phyloP scores from a whole-genome alignment of 1,140 invertebrate genomes.

The Drosophila pachea region DNA sequence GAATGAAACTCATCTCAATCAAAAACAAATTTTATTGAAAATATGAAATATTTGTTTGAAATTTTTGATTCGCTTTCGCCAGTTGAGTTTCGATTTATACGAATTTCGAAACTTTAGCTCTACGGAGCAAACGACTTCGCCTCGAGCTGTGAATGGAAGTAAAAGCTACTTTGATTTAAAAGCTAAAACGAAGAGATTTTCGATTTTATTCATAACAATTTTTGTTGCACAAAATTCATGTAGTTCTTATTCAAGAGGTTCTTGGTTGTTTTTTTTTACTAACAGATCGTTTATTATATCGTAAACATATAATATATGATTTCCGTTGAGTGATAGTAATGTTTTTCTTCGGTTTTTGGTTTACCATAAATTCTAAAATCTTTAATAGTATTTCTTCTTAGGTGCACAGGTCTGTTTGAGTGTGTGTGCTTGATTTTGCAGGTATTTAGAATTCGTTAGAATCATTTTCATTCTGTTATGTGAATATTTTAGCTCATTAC shows the following conservation, averaged over 20 bases:
- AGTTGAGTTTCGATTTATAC: not conserved
- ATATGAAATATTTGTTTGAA: not conserved
- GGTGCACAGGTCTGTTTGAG: not conserved
- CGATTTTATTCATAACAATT: conserved; percentile 47
- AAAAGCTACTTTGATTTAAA: conserved; percentile 30
- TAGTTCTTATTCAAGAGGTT: conserved; percentile 31
- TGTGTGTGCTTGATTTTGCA: conserved; percentile 31
- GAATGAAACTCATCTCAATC: conserved; percentile 2
- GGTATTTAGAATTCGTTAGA: conserved; percentile 44
- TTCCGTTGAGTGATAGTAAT: conserved; percentile 20
- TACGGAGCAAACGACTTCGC: too few relatives aligned
- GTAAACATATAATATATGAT: conserved; percentile 49
- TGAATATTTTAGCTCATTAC: conserved; percentile 18
- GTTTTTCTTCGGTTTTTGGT: conserved; percentile 61
- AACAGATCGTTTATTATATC: conserved; percentile 56
- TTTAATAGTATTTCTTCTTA: conserved; percentile 30
- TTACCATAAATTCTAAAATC: conserved; percentile 70
- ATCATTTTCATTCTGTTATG: conserved; percentile 14
- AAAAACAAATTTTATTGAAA: too few relatives aligned
- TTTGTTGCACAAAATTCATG: conserved; percentile 16
- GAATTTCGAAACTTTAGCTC: not conserved
- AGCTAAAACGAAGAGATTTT: conserved; percentile 38
- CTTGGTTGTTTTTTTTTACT: conserved; percentile 27
- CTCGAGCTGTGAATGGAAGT: not conserved
- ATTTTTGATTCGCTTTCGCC: too few relatives aligned